phyloP scores from a whole-genome alignment of 2,113 vertebrate species.

The Lycaon pictus region DNA sequence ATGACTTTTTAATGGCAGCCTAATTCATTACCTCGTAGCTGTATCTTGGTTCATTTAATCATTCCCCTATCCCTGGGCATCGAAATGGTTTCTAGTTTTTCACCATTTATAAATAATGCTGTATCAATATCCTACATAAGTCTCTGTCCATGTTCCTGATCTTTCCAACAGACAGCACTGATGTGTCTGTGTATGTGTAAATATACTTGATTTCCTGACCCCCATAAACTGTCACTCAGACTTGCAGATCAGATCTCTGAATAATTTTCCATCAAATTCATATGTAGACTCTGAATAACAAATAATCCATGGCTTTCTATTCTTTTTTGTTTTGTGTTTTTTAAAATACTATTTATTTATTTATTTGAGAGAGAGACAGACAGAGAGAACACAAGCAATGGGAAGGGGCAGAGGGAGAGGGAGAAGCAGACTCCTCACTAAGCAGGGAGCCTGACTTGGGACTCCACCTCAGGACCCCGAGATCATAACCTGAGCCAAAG shows the following conservation, averaged over 20 bases:
- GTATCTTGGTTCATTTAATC: neutral
- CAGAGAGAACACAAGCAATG: neutral
- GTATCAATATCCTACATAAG: neutral
- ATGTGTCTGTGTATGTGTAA: neutral
- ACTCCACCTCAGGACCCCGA: neutral
- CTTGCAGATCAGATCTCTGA: neutral
- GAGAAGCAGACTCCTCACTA: neutral
- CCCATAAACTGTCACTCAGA: neutral
- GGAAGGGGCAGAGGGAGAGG: neutral
- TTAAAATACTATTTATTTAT: neutral
- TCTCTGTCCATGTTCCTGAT: neutral
- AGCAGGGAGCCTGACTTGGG: neutral
- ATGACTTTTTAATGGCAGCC: neutral
- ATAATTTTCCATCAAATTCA: conserved; percentile 44
- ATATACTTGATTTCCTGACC: neutral
- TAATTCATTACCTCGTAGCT: neutral
- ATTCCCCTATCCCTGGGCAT: neutral
- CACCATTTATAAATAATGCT: conserved; percentile 3
- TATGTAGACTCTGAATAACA: conserved; percentile 10
- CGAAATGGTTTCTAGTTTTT: conserved; percentile 28
- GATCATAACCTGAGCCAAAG: neutral
- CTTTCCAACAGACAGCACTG: neutral
- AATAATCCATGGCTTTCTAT: neutral
- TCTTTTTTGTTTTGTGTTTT: neutral
- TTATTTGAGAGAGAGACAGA: neutral